Conservation (phyloP, 2,113 vertebrate genomes). For the Heterotis niloticus region DNA sequence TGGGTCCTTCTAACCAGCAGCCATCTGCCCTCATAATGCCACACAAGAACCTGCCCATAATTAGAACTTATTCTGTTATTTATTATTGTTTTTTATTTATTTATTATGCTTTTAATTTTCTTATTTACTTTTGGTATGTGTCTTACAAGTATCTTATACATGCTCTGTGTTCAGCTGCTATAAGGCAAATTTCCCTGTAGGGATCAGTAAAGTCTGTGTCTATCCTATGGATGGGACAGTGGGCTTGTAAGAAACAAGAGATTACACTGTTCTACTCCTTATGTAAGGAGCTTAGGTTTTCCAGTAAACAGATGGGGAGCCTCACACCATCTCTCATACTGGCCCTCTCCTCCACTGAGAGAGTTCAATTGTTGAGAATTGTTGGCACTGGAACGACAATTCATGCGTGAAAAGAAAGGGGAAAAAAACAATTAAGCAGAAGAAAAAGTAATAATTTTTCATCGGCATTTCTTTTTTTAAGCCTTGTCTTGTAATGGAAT, state of each 20-base stretch:
- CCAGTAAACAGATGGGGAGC: conserved; percentile 55
- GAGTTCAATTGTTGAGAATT: conserved; percentile 34
- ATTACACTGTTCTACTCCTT: conserved; percentile 62
- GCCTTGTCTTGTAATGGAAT: not conserved
- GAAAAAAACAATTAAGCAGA: conserved; percentile 39
- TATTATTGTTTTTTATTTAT: no score
- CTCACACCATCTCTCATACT: conserved; percentile 42
- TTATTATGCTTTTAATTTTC: no score
- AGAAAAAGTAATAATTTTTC: conserved; percentile 33
- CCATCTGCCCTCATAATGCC: no score
- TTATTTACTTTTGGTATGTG: no score
- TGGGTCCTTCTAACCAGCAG: no score
- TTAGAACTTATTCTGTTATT: no score
- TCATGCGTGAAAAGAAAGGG: conserved; percentile 34
- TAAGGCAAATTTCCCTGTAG: no score
- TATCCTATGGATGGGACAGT: conserved; percentile 15
- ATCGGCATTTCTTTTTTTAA: not conserved
- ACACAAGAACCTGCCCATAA: no score
- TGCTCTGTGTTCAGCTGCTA: no score
- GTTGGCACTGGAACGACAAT: conserved; percentile 36
- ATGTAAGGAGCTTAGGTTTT: conserved; percentile 64
- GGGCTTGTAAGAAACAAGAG: conserved; percentile 32
- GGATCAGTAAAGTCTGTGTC: no score
- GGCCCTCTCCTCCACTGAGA: conserved; percentile 41
- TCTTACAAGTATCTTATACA: no score